Evolutionary conservation across 2,888 invertebrate species (phyloP).

Genomic region (Capitulum mitella): DNA sequence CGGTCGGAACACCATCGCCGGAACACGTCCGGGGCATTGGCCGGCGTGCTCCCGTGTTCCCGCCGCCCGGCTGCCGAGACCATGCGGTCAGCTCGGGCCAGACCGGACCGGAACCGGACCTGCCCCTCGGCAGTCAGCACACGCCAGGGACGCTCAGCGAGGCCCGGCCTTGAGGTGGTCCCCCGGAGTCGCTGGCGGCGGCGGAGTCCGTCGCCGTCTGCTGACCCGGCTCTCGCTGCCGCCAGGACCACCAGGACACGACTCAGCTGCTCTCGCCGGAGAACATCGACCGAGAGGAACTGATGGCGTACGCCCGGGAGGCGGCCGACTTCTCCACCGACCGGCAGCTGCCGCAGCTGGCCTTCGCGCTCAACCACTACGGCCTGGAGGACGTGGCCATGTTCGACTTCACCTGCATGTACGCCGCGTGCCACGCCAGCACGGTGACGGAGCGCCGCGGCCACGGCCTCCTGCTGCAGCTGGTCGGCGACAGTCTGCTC

Average conservation of each 20-base stretch:
- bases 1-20: neutral
- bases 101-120: too few relatives aligned
- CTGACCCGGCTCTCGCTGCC: neutral
- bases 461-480: constrained; percentile 71
- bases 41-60: too few relatives aligned
- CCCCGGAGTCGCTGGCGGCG: neutral
- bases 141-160: too few relatives aligned
- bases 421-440: constrained; percentile 90
- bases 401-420: constrained; percentile 99
- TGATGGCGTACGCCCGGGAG: constrained; percentile 85
- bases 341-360: constrained; percentile 72
- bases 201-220: neutral
- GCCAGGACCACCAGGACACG: constrained; percentile 84
- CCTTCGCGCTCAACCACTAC: constrained; percentile 96
- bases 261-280: constrained; percentile 73
- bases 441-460: constrained; percentile 68
- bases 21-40: too few relatives aligned
- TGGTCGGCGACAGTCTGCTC: constrained; percentile 92
- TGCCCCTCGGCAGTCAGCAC: too few relatives aligned
- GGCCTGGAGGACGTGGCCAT: constrained; percentile 96
- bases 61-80: too few relatives aligned
- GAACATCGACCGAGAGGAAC: constrained; percentile 82
- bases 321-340: constrained; percentile 91
- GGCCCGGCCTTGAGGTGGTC: neutral
- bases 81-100: too few relatives aligned